Evolutionary conservation across 1,140 invertebrate genomes (phyloP).

Genomic region (Paraescarpia echinospica): DNA sequence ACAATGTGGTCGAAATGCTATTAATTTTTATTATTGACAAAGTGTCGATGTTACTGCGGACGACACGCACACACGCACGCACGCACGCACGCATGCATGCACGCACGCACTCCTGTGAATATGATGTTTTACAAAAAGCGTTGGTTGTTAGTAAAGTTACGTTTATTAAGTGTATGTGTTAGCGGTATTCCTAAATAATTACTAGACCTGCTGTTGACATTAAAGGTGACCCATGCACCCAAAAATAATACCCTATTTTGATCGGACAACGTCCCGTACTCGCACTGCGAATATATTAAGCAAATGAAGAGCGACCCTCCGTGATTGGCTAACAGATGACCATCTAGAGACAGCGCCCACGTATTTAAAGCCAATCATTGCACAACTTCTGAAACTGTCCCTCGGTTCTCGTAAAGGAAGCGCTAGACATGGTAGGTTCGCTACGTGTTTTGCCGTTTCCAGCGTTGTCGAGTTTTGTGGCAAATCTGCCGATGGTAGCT

Average conservation of each 20-base stretch:
- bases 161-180: no score
- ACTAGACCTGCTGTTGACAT: not conserved
- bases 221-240: not conserved
- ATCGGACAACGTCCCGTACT: not conserved
- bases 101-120: not conserved
- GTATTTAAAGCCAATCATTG: not conserved
- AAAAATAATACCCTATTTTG: not conserved
- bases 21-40: no score
- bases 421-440: not conserved
- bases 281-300: not conserved
- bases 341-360: not conserved
- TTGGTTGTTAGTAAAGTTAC: not conserved
- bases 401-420: not conserved
- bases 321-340: not conserved
- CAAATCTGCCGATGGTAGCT: not conserved
- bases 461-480: not conserved
- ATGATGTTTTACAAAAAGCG: not conserved
- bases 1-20: no score
- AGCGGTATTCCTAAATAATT: not conserved
- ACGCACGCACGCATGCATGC: no score
- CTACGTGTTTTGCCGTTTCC: not conserved
- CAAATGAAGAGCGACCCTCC: not conserved
- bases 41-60: no score
- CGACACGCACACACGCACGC: no score
- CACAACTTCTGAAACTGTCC: not conserved